Evolutionary conservation across 2,113 vertebrate species (phyloP).

Genomic region (crab-eating macaque (Macaca fascicularis)): T2T-MFA8v1.1 NC_088385.1:35256501-35257000

Average conservation of each 20-base stretch:
- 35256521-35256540: neutral
- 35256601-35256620: neutral
- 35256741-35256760: neutral
- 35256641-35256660: neutral
- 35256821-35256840: neutral
- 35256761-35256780: neutral
- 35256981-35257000: accelerated
- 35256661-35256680: neutral
- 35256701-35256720: neutral
- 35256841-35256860: neutral
- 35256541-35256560: neutral
- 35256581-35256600: neutral
- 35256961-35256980: too few relatives aligned
- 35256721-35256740: neutral
- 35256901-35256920: neutral
- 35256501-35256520: neutral
- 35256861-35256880: neutral
- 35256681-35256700: neutral
- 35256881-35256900: neutral
- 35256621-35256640: too few relatives aligned
- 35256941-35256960: neutral
- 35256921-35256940: neutral
- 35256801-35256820: neutral
- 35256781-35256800: neutral
- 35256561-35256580: neutral